phyloP scores from a whole-genome alignment of 2,113 vertebrate genomes.

The Sterrhoptilus dennistouni region DNA sequence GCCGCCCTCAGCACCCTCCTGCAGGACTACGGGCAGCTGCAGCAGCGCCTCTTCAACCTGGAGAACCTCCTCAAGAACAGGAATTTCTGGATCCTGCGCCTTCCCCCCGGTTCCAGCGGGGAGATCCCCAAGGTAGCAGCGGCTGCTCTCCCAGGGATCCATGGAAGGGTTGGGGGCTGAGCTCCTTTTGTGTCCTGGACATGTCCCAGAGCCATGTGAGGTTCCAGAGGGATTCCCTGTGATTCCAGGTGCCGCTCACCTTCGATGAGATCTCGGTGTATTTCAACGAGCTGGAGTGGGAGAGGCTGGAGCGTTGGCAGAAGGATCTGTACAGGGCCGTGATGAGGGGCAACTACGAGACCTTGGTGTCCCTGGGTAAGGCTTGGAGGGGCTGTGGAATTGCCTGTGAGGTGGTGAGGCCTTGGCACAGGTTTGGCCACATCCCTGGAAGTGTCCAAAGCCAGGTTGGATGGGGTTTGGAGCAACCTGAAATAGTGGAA shows the following conservation, averaged over 20 bases:
- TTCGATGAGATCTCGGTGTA: conserved; percentile 72
- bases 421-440: not conserved
- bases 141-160: not conserved
- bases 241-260: conserved; percentile 68
- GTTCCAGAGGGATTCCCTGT: not conserved
- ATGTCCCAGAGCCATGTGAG: rapidly evolving
- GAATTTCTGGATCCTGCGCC: conserved; percentile 77
- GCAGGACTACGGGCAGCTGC: conserved; percentile 68
- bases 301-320: conserved; percentile 71
- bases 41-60: conserved; percentile 72
- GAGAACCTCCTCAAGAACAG: conserved; percentile 78
- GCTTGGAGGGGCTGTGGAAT: not conserved
- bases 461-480: not conserved
- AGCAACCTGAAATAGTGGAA: not conserved
- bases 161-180: not conserved
- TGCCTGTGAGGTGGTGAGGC: not conserved
- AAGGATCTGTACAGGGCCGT: conserved; percentile 77
- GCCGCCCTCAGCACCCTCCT: conserved; percentile 62
- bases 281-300: conserved; percentile 77
- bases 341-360: conserved; percentile 75
- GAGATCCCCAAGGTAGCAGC: conserved; percentile 70
- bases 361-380: conserved; percentile 74
- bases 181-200: not conserved
- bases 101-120: conserved; percentile 36
- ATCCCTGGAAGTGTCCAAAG: not conserved